Evolutionary conservation across 2,797 vertebrate species (phyloP).

Genomic region (Urosaurus nigricauda): DNA sequence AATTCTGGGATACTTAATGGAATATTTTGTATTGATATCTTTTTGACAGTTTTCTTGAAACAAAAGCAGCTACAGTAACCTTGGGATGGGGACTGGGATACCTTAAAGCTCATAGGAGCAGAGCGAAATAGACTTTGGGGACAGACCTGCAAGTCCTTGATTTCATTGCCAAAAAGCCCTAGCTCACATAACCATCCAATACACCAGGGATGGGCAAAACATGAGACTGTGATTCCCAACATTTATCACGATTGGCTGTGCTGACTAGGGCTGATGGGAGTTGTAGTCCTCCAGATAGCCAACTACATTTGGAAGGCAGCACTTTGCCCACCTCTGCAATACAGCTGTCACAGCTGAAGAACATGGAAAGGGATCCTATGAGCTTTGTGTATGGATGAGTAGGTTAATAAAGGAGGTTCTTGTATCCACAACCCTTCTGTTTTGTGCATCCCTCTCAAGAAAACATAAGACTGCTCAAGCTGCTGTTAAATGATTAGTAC

Average conservation of each 20-base stretch:
- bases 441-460: background rate
- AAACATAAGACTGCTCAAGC: background rate
- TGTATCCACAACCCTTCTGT: background rate
- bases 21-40: background rate
- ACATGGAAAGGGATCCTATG: background rate
- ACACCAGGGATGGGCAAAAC: too few relatives aligned
- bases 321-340: too few relatives aligned
- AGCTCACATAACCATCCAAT: background rate
- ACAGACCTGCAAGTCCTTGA: background rate
- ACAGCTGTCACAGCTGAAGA: background rate
- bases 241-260: too few relatives aligned
- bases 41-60: background rate
- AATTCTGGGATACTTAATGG: background rate
- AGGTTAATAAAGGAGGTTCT: background rate
- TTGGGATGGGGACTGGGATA: too few relatives aligned
- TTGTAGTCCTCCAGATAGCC: too few relatives aligned
- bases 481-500: background rate
- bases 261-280: too few relatives aligned
- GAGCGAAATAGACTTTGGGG: background rate
- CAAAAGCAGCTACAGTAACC: too few relatives aligned
- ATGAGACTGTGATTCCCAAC: too few relatives aligned
- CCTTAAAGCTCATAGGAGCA: too few relatives aligned
- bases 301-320: too few relatives aligned
- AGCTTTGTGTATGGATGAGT: background rate
- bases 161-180: background rate